A percentile compares a stretch with the other conserved stretches of the same genome.
Conservation (phyloP, 2,888 invertebrate genomes). For the Orchestes rusci region DNA sequence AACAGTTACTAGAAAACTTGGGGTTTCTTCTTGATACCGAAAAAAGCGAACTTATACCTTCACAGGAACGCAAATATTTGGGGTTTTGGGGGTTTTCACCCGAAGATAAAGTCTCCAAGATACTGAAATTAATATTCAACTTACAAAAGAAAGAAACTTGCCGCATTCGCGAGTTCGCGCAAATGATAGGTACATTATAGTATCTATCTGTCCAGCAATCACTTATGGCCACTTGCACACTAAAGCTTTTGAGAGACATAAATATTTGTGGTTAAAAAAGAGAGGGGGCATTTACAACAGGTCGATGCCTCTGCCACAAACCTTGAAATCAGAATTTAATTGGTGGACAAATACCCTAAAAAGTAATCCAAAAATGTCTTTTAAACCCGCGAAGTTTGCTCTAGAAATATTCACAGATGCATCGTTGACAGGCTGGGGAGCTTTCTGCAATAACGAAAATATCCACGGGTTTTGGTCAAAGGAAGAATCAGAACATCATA, state of each 20-base stretch:
- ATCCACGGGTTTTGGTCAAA: neutral
- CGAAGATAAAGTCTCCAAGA: neutral
- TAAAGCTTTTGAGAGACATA: no score
- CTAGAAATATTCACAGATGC: neutral
- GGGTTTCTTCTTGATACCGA: no score
- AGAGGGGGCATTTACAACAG: no score
- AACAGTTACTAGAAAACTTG: no score
- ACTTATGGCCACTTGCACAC: neutral
- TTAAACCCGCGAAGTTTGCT: neutral
- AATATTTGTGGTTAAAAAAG: no score
- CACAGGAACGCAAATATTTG: neutral
- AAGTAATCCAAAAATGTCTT: neutral
- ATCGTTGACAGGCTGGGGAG: neutral
- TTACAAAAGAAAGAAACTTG: neutral
- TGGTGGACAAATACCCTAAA: no score
- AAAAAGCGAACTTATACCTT: no score
- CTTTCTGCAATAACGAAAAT: neutral
- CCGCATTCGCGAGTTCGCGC: neutral
- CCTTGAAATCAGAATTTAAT: no score
- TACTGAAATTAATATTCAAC: neutral
- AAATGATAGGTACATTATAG: neutral
- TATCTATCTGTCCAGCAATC: neutral
- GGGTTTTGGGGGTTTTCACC: neutral
- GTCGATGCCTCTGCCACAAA: no score
- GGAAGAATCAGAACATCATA: neutral